Percentiles rank a stretch among this genome's conserved stretches.
Evolutionary conservation across 2,113 vertebrate genomes (phyloP).

Genomic region (Martes martes): DNA sequence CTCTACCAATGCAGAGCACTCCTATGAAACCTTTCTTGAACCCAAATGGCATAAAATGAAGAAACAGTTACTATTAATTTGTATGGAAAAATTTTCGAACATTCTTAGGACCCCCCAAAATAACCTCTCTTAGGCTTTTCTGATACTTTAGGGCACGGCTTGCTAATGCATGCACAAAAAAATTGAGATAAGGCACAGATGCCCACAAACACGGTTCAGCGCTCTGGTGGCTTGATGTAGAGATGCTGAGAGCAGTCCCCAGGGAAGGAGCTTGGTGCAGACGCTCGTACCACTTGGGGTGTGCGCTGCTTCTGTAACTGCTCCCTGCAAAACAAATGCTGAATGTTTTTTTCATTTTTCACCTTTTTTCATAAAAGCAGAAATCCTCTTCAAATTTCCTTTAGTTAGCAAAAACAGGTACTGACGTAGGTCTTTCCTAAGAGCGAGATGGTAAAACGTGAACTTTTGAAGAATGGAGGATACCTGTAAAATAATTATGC

Average conservation of each 20-base stretch:
- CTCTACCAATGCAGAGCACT: background rate
- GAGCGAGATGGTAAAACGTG: background rate
- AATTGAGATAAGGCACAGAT: background rate
- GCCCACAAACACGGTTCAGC: background rate
- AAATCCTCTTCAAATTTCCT: background rate
- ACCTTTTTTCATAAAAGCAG: background rate
- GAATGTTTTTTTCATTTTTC: background rate
- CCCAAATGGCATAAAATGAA: background rate
- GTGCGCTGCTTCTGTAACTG: background rate
- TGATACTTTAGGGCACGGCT: background rate
- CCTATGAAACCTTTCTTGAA: background rate
- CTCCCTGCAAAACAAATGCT: background rate
- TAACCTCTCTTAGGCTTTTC: background rate
- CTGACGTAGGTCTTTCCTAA: background rate
- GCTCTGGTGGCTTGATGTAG: background rate
- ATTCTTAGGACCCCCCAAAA: background rate
- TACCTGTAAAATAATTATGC: background rate
- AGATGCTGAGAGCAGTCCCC: background rate
- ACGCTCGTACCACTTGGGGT: accelerated
- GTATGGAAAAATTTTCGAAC: background rate
- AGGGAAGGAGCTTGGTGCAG: background rate
- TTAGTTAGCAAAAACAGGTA: background rate
- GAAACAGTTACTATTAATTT: background rate
- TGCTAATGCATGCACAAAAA: background rate
- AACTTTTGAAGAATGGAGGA: background rate